Evolutionary conservation across 1,140 invertebrate species (phyloP), one percentile per base, ranked within the genome.

Genomic region (Listronotus bonariensis): DNA sequence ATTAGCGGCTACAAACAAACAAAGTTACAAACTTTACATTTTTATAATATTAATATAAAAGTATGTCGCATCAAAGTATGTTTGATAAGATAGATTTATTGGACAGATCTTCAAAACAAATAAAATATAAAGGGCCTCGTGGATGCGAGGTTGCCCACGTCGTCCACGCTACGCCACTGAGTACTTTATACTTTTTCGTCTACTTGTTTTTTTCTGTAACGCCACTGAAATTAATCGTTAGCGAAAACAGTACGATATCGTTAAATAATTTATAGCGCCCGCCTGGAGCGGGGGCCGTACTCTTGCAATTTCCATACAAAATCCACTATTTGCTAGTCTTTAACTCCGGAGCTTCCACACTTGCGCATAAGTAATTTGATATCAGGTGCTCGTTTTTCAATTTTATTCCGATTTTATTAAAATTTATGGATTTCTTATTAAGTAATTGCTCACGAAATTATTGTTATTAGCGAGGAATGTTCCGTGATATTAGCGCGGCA

Each of bases 261-360:
- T 59, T 59, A 48, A 53, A 67, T 67, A 67, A 67, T 67, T 67
- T 58, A 67, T 61, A 55, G 62, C 17, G 46, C 18, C 17, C 54
- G 65, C 65, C 65, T 11, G 48, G 26, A 55, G 65, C 65, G 55
- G 56, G 65, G 65, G 65, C 57, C 58, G 65, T 54, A 67, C 65
- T 67, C 43, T 46, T 14, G 48, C 65, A 67, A 67, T 67, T 67
- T 67, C 65, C 65, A 67, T 67, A 67, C 65, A 51, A 67, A 61
- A 61, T 67, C 43, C 57, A 58, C 52, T 49, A 65, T 65, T 65
- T 58, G 53, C 55, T 43, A 66, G 64, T 66, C 41, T 66, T 66
- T 66, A 66, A 40, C 51, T n/a, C n/a, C 43, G 18, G 64, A 57
- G 64, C 64, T 66, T 60, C 64, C 56, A 45, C 46, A 66, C 64